phyloP scores from a whole-genome alignment of 2,113 vertebrate genomes.

The Pagrus major region DNA sequence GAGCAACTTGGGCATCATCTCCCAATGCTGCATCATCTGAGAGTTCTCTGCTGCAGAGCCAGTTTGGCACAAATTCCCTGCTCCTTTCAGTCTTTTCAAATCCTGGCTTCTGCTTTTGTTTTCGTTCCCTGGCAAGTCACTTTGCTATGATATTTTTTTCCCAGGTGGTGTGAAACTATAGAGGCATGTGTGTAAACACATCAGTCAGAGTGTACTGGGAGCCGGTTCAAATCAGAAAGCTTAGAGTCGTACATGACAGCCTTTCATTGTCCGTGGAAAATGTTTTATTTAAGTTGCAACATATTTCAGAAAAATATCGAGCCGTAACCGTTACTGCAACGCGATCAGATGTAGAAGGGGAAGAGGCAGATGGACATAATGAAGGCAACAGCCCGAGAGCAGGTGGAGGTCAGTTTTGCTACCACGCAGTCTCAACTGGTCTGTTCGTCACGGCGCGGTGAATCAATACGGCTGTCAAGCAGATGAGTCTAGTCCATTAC shows the following conservation, averaged over 20 bases:
- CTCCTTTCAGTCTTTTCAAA: constrained; percentile 34
- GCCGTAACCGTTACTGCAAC: background rate
- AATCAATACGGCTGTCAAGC: constrained; percentile 65
- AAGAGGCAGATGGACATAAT: constrained; percentile 71
- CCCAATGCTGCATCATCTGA: constrained; percentile 2
- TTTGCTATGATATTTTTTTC: constrained; percentile 45
- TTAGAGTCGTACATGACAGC: constrained; percentile 15
- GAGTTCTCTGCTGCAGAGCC: constrained; percentile 17
- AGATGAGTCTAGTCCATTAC: constrained; percentile 62
- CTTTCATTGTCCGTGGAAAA: constrained; percentile 26
- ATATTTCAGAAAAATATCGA: constrained; percentile 24
- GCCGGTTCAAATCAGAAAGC: constrained; percentile 29
- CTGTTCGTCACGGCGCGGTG: constrained; percentile 51
- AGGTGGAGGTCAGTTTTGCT: constrained; percentile 66
- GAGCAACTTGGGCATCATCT: constrained; percentile 14
- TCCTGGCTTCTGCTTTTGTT: constrained; percentile 39
- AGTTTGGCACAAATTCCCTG: constrained; percentile 23
- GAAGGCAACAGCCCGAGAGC: constrained; percentile 55
- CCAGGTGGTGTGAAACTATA: constrained; percentile 55
- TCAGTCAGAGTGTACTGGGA: constrained; percentile 45
- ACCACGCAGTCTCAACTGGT: constrained; percentile 50
- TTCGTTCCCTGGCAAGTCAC: constrained; percentile 44
- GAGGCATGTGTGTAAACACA: constrained; percentile 52
- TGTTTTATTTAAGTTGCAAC: constrained; percentile 21
- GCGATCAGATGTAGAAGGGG: constrained; percentile 39